Evolutionary conservation across 2,888 invertebrate species (phyloP), one percentile per base, ranked within the genome.

Genomic region (Orthonychiurus folsomi): DNA sequence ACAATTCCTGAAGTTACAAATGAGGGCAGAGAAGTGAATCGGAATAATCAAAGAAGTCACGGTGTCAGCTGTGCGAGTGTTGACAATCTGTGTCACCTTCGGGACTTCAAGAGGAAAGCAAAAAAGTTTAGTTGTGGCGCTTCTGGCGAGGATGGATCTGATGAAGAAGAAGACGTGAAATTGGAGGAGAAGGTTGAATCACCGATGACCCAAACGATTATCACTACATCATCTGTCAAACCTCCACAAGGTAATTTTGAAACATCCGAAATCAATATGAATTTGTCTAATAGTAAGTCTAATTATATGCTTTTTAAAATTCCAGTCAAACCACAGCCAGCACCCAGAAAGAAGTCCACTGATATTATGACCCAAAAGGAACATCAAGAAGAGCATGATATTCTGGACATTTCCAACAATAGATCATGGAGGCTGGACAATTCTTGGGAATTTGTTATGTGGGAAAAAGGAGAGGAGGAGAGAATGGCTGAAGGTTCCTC

Each of bases 371-470:
- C 21, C n/a, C 18, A 23, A 23, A 24, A 60, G 60, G 24, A 61
- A 28, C 55, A 55, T n/a, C 48, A 57, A 25, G 61, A 64, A 47
- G 61, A 61, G 37, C 52, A 47, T 28, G 64, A 61, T 28, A 61
- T 67, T 56, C 54, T 67, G 24, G 68, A 67, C 59, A 55, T 60
- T 47, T 66, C 70, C n/a, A 65, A 62, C 26, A 70, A 66, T 63
- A 65, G 66, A 54, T 68, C 71, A n/a, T 71, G 71, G 71, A 50
- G 67, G 52, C 61, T 71, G 26, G 71, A 71, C 58, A 69, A 67
- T 59, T 71, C 71, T 15, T 71, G 71, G 71, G 71, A 71, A 60
- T 71, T 71, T 59, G 69, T 69, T 23, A 66, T 67, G 65, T 69
- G 66, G 67, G 59, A 64, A 20, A 69, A 66, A 58, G 66, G 67